phyloP scores from a whole-genome alignment of 2,888 invertebrate species.

The Scelioninae gen. 2 region DNA sequence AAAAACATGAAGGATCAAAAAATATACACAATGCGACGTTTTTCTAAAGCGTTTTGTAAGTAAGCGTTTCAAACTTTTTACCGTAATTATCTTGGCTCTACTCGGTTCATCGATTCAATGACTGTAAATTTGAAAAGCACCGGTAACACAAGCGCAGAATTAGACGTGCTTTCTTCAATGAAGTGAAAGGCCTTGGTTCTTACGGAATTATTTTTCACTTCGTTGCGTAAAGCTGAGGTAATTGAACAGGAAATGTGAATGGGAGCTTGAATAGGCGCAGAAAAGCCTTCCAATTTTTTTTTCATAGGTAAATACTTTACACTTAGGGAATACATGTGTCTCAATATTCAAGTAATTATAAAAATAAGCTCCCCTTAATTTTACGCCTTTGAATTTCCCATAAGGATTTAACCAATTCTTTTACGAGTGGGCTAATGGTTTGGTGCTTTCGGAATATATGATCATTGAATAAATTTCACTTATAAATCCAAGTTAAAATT shows the following conservation, averaged over 20 bases:
- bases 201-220: slow-evolving; percentile 54
- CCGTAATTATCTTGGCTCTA: slow-evolving; percentile 42
- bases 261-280: slow-evolving; percentile 26
- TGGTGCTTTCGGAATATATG: too few relatives aligned
- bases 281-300: slow-evolving; percentile 30
- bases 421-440: too few relatives aligned
- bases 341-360: slow-evolving; percentile 9
- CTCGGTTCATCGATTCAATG: slow-evolving; percentile 28
- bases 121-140: slow-evolving; percentile 43
- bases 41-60: slow-evolving; percentile 10
- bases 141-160: slow-evolving; percentile 36
- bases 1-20: neutral
- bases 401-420: too few relatives aligned
- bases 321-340: slow-evolving; percentile 15
- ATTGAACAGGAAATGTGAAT: slow-evolving; percentile 51
- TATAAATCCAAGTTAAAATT: too few relatives aligned
- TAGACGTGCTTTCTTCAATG: slow-evolving; percentile 50
- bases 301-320: slow-evolving; percentile 30
- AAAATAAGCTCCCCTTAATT: neutral
- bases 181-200: slow-evolving; percentile 48
- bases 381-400: neutral
- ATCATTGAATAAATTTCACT: too few relatives aligned
- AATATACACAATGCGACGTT: slow-evolving; percentile 4
- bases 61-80: slow-evolving; percentile 27
- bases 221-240: slow-evolving; percentile 42